Evolutionary conservation across 2,113 vertebrate species (phyloP).

Genomic region (Passer domesticus): DNA sequence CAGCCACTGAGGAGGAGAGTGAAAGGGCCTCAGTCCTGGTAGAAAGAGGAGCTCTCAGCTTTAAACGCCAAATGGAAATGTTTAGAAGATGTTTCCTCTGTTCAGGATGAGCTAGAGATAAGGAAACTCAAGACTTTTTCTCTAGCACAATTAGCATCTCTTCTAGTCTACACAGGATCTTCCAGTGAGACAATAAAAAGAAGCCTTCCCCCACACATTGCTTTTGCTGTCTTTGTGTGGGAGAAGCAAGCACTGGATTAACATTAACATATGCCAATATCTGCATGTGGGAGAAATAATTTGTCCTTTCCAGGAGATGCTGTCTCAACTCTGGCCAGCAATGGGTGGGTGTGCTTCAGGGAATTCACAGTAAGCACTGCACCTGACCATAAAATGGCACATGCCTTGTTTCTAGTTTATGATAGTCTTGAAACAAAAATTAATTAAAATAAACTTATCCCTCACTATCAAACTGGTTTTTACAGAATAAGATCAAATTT

Average conservation of each 20-base stretch:
- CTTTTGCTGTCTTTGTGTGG: not conserved
- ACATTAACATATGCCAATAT: not conserved
- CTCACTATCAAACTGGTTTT: not conserved
- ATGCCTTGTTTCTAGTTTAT: not conserved
- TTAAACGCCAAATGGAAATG: not conserved
- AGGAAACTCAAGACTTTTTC: not conserved
- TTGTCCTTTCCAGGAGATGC: not conserved
- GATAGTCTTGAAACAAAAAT: not conserved
- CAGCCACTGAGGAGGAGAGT: not conserved
- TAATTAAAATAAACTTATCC: not conserved
- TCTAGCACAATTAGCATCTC: not conserved
- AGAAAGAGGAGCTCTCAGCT: not conserved
- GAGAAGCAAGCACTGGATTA: not conserved
- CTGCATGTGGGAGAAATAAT: not conserved
- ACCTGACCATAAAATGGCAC: not conserved
- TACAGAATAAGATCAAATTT: not conserved
- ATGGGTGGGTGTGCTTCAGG: not conserved
- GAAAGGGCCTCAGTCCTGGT: not conserved
- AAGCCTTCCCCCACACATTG: not conserved
- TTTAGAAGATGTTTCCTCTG: not conserved
- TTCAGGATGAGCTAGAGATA: not conserved
- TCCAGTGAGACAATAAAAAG: not conserved
- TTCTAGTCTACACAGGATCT: not conserved
- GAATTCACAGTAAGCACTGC: not conserved
- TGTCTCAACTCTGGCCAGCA: not conserved